A percentile compares a stretch with the other conserved stretches of the same genome.
Evolutionary conservation across 2,888 invertebrate genomes (phyloP).

Genomic region (Troilus luridus): DNA sequence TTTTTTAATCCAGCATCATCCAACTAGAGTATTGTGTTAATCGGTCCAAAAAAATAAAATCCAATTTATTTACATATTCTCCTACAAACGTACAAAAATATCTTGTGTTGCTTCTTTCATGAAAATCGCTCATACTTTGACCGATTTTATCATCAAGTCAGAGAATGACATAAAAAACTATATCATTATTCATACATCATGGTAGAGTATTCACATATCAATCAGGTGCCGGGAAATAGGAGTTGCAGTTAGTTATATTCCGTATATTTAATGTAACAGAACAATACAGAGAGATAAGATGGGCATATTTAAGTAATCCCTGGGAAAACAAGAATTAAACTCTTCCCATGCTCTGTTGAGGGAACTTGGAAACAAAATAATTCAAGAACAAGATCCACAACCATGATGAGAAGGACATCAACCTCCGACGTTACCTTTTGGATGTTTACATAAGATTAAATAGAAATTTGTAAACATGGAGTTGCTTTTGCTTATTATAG

Average conservation of each 20-base stretch:
- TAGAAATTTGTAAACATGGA: background rate
- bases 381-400: constrained; percentile 26
- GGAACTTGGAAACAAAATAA: constrained; percentile 21
- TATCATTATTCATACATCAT: background rate
- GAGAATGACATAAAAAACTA: background rate
- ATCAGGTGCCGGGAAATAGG: background rate
- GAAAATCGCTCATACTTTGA: background rate
- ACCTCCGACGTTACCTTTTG: background rate
- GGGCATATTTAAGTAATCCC: constrained; percentile 30
- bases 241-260: constrained; percentile 5
- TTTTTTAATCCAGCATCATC: no score
- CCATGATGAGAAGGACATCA: constrained; percentile 7
- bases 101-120: background rate
- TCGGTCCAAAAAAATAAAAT: no score
- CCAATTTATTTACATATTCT: no score
- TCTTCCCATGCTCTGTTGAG: constrained; percentile 34
- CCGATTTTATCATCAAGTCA: background rate
- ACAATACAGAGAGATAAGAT: constrained; percentile 2
- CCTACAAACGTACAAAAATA: no score
- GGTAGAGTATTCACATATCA: constrained; percentile 1
- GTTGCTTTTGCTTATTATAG: background rate
- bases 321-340: constrained; percentile 37
- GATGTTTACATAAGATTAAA: background rate
- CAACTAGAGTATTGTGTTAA: no score
- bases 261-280: constrained; percentile 9